Evolutionary conservation across 1,140 invertebrate genomes (phyloP), one percentile per base, ranked within the genome.

Genomic region (Meloidogyne floridensis): DNA sequence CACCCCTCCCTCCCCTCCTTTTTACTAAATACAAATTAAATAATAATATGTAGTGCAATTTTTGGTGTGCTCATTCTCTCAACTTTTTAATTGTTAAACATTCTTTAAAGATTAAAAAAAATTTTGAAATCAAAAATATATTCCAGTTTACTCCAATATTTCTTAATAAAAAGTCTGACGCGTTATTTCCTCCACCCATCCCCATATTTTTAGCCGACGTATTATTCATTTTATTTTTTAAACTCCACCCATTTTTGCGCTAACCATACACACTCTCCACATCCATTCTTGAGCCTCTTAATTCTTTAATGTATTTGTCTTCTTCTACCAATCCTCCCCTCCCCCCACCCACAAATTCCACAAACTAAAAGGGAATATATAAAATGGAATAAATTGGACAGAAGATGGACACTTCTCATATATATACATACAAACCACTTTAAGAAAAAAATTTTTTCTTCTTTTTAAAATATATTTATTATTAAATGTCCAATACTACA

Each of bases 301-400:
- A 7, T 32, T 11, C 15, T 15, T 6, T n/a, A 42, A 4, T n/a
- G 13, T n/a, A 77, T 65, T 65, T 59, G 47, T 32, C 47, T 77
- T 69, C 56, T 43, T 77, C 42, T 18, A 15, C 9, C 32, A 53
- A 3, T 53, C 32, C 2, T 32, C 74, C 20, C 20, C 11, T 43
- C 20, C 32, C 0, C 32, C 74, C 74, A 53, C 42, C 20, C 74
- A 32, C 59, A 11, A 47, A 32, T 20, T 75, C 51, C 20, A 15
- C 4, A 13, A 69, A 32, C 43, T 54, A 77, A 56, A 56, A 43
- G 15, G 18, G 53, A 77, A 77, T 77, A 65, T 77, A 65, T 65
- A 65, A 65, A 65, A 6, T 10, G 11, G 11, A 54, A 54, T 54
- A 54, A 11, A 18, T 18, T 65, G 59, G 59, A 65, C 59, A 15